Evolutionary conservation across 92 coral and sea anemone genomes (phyloP), one percentile per base, ranked within the genome.

Genomic region (Zoanthus solanderi): DNA sequence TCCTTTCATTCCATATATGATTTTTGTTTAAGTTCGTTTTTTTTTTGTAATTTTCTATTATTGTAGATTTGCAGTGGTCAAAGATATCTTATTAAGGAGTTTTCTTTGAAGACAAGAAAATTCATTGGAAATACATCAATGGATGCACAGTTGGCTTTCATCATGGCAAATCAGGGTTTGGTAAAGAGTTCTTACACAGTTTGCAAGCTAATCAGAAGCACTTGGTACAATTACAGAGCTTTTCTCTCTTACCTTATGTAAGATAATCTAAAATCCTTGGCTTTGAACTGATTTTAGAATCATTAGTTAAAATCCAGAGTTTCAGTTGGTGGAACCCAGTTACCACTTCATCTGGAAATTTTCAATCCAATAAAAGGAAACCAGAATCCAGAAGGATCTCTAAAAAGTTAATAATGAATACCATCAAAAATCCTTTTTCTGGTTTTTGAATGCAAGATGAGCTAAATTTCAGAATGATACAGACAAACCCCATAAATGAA

Each of bases 111-210:
- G 92, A 93, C 93, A 5, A 94, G 99, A 23, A 93, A 74, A 68
- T 96, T 96, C 80, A 93, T 96, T 50, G 99, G 99, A 8, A 96
- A 96, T 86, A 96, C 99, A 14, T 96, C 99, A n/a, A 96, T 96
- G 99, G 99, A 96, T 71, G 95, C 99, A 52, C 94, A 95, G 76
- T 93, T 96, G 48, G 93, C 99, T 32, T 94, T 96, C 78, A 88
- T 96, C 32, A 96, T 96, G 99, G 99, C 99, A 61, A 96, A 96
- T 74, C 98, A 95, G 90, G 98, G 98, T 71, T 88, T 93, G 94
- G 99, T 96, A 94, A 15, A 9, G 48, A 83, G n/a, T 23, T 63
- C 69, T 63, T 16, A 68, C 29, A 58, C n/a, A 58, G 23, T 58
- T 58, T 14, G 12, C 0, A 14, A 15, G n/a, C 23, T 15, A 7